phyloP scores from a whole-genome alignment of 2,888 invertebrate species.

The Diloba caeruleocephala region DNA sequence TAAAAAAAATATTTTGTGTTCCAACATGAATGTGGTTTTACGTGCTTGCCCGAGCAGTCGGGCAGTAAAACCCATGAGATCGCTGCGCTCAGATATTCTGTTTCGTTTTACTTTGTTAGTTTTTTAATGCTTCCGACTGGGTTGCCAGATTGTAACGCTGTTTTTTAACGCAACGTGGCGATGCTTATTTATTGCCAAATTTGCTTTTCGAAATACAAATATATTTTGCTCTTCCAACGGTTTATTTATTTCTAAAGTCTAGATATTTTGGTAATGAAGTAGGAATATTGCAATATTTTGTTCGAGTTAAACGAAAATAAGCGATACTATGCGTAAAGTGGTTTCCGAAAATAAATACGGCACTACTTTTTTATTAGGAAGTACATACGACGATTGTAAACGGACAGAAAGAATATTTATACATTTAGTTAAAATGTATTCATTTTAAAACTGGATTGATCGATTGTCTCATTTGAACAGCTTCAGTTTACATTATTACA shows the following conservation, averaged over 20 bases:
- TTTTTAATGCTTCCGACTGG: constrained; percentile 50
- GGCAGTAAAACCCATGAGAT: constrained; percentile 55
- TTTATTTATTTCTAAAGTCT: constrained; percentile 21
- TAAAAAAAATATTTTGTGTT: not conserved
- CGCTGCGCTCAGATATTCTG: constrained; percentile 50
- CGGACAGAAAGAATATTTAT: no score
- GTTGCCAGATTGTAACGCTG: constrained; percentile 38
- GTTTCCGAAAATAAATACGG: no score
- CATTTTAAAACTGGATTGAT: constrained; percentile 27
- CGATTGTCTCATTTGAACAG: constrained; percentile 18
- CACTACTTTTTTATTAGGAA: no score
- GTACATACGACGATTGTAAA: no score
- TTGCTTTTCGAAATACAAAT: constrained; percentile 26
- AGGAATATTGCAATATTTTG: constrained; percentile 5
- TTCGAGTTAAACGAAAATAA: no score
- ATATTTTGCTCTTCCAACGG: constrained; percentile 11
- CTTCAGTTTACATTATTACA: no score
- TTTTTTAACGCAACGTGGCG: constrained; percentile 38
- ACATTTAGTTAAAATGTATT: constrained; percentile 2
- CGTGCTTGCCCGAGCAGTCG: constrained; percentile 30
- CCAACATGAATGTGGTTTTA: constrained; percentile 41
- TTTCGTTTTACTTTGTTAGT: constrained; percentile 58
- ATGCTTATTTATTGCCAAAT: constrained; percentile 49
- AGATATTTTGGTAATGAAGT: constrained; percentile 18
- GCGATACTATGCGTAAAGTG: no score